Base-by-base conservation (phyloP, 2,797 vertebrate genomes). In the Oophaga sylvatica region DNA sequence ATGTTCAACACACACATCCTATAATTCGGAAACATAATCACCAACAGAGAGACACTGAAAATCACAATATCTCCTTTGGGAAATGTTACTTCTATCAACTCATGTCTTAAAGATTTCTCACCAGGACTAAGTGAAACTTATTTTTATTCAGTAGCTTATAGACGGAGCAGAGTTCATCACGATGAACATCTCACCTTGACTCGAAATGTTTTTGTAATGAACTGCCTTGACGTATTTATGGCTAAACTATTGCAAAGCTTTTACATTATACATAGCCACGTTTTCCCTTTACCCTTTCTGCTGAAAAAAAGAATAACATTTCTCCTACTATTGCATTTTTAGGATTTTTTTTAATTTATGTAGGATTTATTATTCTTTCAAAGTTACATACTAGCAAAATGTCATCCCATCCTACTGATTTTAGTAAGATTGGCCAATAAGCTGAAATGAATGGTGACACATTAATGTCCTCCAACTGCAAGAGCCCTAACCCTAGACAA, bases 51-150 rank as follows among this genome's bases (percentile, higher is more conserved):
- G 22, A 77, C 48, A 15, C 22, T 56, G 48, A 77, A 56, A 77
- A 56, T 56, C 75, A 53, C 48, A 56, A 4, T 7, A 26, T 26
- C 48, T 26, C 22, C 73, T 77, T 26, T 9, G 75, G 75, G 75
- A 56, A 56, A 77, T 56, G 48, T 77, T 77, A 56, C 75, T 22
- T 22, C 75, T 56, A 77, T 56, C 48, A 77, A 26, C 13, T 77
- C 13, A 53, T 77, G 48, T 26, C 53, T 56, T 56, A 26, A 77
- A 77, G 48, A 56, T 22, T 75, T 75, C 12, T 56, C 75, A 26
- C 48, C 22, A 26, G 19, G 13, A 11, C 20, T 22, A 26, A 53
- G 71, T 53, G 22, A 26, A 56, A 77, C 75, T 56, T 77, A 5
- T 56, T 76, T 76, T 76, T n/a, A 76, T 76, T 22, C 48, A 56